phyloP scores from a whole-genome alignment of 2,888 invertebrate genomes.

The Antitype chi region DNA sequence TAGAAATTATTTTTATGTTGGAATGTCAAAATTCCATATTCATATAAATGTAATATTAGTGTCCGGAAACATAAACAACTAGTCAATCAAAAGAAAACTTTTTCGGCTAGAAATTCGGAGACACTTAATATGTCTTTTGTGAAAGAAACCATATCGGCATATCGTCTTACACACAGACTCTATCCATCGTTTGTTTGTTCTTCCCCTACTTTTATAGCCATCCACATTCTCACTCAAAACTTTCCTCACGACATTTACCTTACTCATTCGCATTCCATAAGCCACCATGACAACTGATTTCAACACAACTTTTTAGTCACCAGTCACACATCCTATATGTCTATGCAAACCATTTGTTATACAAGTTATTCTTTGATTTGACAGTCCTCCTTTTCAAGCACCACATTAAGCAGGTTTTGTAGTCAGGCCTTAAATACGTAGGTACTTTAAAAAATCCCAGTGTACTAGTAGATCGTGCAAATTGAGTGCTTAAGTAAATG shows the following conservation, averaged over 20 bases:
- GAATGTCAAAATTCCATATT: too few species aligned
- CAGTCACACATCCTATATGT: neutral
- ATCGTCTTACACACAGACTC: too few species aligned
- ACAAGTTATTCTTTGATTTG: neutral
- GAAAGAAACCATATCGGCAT: too few species aligned
- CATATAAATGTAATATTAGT: too few species aligned
- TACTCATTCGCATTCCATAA: too few species aligned
- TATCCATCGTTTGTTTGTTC: too few species aligned
- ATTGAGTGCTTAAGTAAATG: constrained; percentile 57
- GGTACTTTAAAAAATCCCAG: neutral
- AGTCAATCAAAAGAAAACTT: too few species aligned
- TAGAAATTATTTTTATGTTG: too few species aligned
- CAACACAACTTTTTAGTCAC: neutral
- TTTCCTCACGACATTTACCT: too few species aligned
- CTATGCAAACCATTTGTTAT: neutral
- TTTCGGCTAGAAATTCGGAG: too few species aligned
- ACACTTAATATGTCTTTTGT: too few species aligned
- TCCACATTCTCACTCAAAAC: neutral
- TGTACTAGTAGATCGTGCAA: constrained; percentile 33
- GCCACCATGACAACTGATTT: neutral
- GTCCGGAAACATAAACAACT: too few species aligned
- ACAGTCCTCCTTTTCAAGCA: neutral
- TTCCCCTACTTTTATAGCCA: neutral
- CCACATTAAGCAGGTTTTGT: neutral
- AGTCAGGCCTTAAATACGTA: neutral